Evolutionary conservation across 2,797 vertebrate species (phyloP), one percentile per base, ranked within the genome.

Genomic region (Acrocephalus scirpaceus): DNA sequence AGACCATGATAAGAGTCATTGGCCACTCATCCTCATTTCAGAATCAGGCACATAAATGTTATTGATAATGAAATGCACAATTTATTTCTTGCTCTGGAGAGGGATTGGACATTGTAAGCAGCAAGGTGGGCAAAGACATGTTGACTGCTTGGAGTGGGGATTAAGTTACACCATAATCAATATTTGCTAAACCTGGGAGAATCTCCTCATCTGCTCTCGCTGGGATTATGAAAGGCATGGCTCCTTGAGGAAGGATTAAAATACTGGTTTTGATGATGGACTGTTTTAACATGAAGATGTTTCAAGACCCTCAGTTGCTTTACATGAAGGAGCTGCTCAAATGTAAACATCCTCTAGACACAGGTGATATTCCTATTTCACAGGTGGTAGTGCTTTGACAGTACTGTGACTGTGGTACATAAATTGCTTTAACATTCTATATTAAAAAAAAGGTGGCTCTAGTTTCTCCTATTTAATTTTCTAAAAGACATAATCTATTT

Each of bases 201-300:
- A 54, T 88, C 40, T 54, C 42, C 20, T 66, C 8, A 26, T 89
- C 10, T 38, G 51, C 11, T 62, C 30, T 70, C 78, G 6, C 44
- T 69, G 54, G 17, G 5, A 6, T 90, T 84, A 36, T 8, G 11
- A 65, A 25, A 69, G 30, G 9, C 16, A 7, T 36, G 9, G 17
- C 21, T 91, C 7, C 29, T 19, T 62, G 27, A 54, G 32, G 72
- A 38, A 82, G 67, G 53, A 71, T 51, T 69, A 67, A 92, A 90
- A 34, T 26, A 34, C 1, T 76, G 16, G 0, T 4, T 78, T 92
- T 7, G 1, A 7, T 56, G 47, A 20, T n/a, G 9, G 20, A 27
- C 16, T 32, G 14, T 71, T 89, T 74, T 65, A 71, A 64, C 13
- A 23, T 47, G 36, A 67, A 67, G 21, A 19, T 73, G 5, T 89